A percentile compares a stretch with the other conserved stretches of the same genome.
These are phyloP conservation scores for Melanchra persicariae DNA, from an alignment of 2,888 invertebrate genomes.

Conservation along the genomic window DNA sequence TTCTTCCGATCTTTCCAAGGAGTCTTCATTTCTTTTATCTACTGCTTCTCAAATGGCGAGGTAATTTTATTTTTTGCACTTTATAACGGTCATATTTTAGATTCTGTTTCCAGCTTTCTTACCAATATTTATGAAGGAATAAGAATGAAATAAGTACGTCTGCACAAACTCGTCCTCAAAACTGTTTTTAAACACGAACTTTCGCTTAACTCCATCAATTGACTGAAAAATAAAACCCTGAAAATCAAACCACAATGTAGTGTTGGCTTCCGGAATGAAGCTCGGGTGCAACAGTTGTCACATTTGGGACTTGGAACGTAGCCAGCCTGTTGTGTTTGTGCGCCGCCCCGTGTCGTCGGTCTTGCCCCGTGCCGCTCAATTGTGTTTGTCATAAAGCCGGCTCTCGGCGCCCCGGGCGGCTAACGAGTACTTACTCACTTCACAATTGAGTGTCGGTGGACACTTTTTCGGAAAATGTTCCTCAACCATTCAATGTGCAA, in stretches of 20 bases:
- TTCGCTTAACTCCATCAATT: neutral
- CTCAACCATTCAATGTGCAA: neutral
- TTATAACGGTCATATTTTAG: neutral
- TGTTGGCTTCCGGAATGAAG: neutral
- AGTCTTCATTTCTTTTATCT: slow-evolving; percentile 94
- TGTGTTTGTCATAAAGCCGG: neutral
- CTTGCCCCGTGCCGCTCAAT: neutral
- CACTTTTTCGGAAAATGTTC: neutral
- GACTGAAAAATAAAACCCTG: neutral
- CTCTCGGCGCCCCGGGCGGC: neutral
- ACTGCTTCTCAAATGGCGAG: slow-evolving; percentile 96
- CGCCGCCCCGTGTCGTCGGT: neutral
- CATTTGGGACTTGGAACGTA: neutral
- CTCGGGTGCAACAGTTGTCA: neutral
- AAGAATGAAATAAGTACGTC: too few species aligned
- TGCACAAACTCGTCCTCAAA: neutral
- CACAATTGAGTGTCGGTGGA: neutral
- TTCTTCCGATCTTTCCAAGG: slow-evolving; percentile 96
- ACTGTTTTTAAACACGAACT: neutral
- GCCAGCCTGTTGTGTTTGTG: neutral
- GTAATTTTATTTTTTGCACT: slow-evolving; percentile 85
- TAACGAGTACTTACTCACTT: neutral
- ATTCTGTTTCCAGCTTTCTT: neutral
- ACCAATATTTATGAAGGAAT: too few species aligned
- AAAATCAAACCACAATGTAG: neutral